phyloP scores from a whole-genome alignment of 2,888 invertebrate species.

The Sphaerophoria taeniata region DNA sequence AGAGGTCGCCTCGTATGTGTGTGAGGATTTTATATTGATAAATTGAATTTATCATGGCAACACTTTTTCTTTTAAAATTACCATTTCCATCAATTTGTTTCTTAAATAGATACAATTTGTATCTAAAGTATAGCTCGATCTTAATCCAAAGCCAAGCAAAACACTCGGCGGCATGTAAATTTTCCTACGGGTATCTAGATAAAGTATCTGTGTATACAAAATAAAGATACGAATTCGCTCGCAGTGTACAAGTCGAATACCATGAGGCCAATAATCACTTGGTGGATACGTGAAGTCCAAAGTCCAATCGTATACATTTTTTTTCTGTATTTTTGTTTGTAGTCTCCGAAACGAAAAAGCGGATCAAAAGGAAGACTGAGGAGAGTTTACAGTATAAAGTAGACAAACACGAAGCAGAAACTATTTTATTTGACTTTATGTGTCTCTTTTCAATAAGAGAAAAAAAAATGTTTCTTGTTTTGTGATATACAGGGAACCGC shows the following conservation, averaged over 20 bases:
- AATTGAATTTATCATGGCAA: slow-evolving; percentile 9
- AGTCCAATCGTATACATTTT: slow-evolving; percentile 58
- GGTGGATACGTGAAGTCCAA: slow-evolving; percentile 74
- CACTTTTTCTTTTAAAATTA: slow-evolving; percentile 8
- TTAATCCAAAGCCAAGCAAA: neutral
- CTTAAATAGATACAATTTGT: slow-evolving; percentile 22
- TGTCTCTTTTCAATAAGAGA: slow-evolving; percentile 71
- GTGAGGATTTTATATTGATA: neutral
- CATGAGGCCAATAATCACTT: slow-evolving; percentile 70
- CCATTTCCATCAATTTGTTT: slow-evolving; percentile 19
- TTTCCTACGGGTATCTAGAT: neutral
- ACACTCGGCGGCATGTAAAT: neutral
- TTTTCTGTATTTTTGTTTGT: slow-evolving; percentile 24
- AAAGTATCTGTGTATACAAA: neutral
- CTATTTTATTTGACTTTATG: slow-evolving; percentile 71
- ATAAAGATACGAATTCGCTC: slow-evolving; percentile 39
- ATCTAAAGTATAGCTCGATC: slow-evolving; percentile 1
- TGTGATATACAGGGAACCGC: slow-evolving; percentile 19
- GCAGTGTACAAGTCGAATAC: slow-evolving; percentile 25
- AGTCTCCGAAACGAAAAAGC: slow-evolving; percentile 40
- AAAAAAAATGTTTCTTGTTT: slow-evolving; percentile 5
- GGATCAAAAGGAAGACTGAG: slow-evolving; percentile 22
- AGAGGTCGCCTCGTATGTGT: neutral
- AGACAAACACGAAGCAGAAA: slow-evolving; percentile 64
- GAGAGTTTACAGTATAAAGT: neutral